Base-by-base conservation (phyloP, 2,888 invertebrate species). In the Tribolium freemani region DNA sequence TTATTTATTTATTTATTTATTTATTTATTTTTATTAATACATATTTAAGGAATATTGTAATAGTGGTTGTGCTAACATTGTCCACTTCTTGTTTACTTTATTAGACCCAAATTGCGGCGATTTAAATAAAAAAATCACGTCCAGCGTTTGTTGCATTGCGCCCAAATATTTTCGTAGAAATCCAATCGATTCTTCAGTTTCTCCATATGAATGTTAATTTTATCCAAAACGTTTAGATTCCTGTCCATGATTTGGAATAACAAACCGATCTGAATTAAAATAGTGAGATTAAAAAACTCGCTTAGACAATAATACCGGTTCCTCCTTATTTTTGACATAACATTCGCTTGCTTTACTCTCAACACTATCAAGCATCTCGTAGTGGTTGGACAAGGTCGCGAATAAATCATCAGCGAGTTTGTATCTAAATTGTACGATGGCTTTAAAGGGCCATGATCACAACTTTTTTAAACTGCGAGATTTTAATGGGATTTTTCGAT, bases 91-190 rank as follows among this genome's bases (percentile, higher is more conserved):
- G 31, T 76, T 48, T 73, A 78, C 20, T 73, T 81, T 54, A 75
- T 82, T 13, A 76, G 78, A 6, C 63, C 78, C 2, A 76, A 79
- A 48, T 76, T 82, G 57, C 77, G 75, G 54, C 75, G 83, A 57
- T 30, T n/a, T 64, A 0, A 51, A 13, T 21, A 38, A 48, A 26
- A 2, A 26, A 26, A 2, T 16, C 16, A 16, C 16, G 16, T 16
- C 16, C 16, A 16, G 16, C 16, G 16, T 16, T 16, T 16, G 16
- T 16, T 16, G 16, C 16, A 16, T 16, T 16, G 1, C 16, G 16
- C 16, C 9, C 46, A 21, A 30, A 63, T 51, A 4, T 31, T 13
- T 5, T 70, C 50, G 13, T 16, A 21, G 6, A 64, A 5, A 13
- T 46, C 30, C 2, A 56, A 1, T 11, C 21, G 38, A 6, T n/a